A percentile compares a stretch with the other conserved stretches of the same genome.
Evolutionary conservation across 1,140 invertebrate species (phyloP).

Genomic region (Myzus persicae): DNA sequence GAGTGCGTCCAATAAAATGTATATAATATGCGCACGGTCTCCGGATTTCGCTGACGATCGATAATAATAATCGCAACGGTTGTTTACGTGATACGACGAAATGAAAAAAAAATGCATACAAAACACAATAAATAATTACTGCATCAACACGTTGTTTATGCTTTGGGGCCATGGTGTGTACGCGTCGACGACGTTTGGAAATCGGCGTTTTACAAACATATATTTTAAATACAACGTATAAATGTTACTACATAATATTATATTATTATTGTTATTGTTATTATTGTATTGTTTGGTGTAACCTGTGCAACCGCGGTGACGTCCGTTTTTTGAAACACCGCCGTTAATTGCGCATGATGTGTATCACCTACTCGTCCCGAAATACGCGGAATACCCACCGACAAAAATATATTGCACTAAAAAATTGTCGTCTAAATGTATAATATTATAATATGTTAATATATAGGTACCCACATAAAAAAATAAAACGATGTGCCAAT

Average conservation of each 20-base stretch:
- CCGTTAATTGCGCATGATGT: neutral
- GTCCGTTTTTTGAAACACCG: neutral
- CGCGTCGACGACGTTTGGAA: neutral
- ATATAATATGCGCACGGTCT: neutral
- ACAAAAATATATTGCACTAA: neutral
- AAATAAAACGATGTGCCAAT: neutral
- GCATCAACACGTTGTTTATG: constrained; percentile 16
- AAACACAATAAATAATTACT: neutral
- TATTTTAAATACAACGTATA: neutral
- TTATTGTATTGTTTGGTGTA: neutral
- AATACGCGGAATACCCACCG: neutral
- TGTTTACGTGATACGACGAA: neutral
- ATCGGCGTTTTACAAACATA: neutral
- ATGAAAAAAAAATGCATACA: neutral
- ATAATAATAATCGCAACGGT: constrained; percentile 22
- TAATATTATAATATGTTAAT: neutral
- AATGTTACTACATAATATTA: neutral
- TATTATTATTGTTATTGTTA: too few species aligned
- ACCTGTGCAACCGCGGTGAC: neutral
- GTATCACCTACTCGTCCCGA: neutral
- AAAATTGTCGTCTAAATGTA: neutral
- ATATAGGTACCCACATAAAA: neutral
- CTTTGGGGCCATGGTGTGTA: too few species aligned
- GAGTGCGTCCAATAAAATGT: neutral
- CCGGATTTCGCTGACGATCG: constrained; percentile 22